A percentile compares a stretch with the other conserved stretches of the same genome.
Evolutionary conservation across 1,140 invertebrate genomes (phyloP).

Genomic region (Tachypleus tridentatus): DNA sequence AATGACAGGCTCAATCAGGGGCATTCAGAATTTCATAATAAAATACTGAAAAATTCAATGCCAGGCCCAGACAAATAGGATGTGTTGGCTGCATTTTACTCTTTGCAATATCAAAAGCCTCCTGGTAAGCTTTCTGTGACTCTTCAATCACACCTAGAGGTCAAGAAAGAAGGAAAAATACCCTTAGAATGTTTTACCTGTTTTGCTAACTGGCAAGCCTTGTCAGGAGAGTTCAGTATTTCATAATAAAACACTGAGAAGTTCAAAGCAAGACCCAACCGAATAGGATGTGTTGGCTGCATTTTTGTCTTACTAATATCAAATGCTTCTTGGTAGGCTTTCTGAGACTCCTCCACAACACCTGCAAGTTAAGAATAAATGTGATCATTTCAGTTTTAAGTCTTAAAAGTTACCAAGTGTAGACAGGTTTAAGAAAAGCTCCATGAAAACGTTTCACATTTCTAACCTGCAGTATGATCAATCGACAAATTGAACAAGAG

Average conservation of each 20-base stretch:
- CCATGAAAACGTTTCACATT: not conserved
- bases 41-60: slow-evolving; percentile 98
- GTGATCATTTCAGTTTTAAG: too few species aligned
- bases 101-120: slow-evolving; percentile 98
- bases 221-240: slow-evolving; percentile 96
- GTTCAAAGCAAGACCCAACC: slow-evolving; percentile 95
- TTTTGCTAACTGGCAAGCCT: slow-evolving; percentile 97
- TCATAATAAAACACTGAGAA: slow-evolving; percentile 99
- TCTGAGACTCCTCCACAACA: slow-evolving; percentile 95
- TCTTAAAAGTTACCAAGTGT: too few species aligned
- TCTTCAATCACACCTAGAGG: slow-evolving; percentile 80
- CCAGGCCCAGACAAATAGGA: slow-evolving; percentile 93
- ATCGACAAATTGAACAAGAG: too few species aligned
- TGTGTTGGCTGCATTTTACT: slow-evolving; percentile 96
- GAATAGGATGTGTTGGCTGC: slow-evolving; percentile 96
- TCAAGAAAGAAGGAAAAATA: slow-evolving; percentile 7
- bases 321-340: slow-evolving; percentile 97
- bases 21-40: slow-evolving; percentile 99
- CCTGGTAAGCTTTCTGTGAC: slow-evolving; percentile 97
- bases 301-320: slow-evolving; percentile 98
- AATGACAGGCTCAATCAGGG: slow-evolving; percentile 93
- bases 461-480: too few species aligned
- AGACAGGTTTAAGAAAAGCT: not conserved
- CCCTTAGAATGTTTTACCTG: slow-evolving; percentile 48
- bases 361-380: slow-evolving; percentile 46